Percentiles rank a stretch among this genome's conserved stretches.
Conservation (phyloP, 2,797 vertebrate species). For the Artibeus lituratus region DNA sequence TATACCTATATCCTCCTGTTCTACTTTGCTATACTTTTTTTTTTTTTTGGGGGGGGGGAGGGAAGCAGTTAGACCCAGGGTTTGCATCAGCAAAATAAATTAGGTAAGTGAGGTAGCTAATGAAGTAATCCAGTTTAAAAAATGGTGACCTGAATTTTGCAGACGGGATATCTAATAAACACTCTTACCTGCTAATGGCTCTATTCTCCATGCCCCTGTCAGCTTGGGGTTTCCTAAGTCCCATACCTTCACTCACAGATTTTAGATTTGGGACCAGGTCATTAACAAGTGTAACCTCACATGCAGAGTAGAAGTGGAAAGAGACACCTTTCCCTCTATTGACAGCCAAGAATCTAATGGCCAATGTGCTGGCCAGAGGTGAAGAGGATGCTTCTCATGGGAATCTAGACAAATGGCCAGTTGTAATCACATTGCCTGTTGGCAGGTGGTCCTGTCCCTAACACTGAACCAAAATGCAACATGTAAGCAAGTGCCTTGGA, state of each 20-base stretch:
- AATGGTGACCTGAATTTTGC: constrained; percentile 39
- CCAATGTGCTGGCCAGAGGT: neutral
- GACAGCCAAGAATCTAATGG: neutral
- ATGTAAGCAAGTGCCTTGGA: neutral
- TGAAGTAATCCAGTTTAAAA: constrained; percentile 26
- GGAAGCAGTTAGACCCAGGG: neutral
- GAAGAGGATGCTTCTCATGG: neutral
- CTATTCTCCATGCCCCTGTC: neutral
- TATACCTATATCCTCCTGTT: neutral
- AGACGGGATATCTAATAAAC: constrained; percentile 23
- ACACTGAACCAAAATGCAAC: neutral
- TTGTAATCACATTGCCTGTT: neutral
- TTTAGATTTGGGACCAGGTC: neutral
- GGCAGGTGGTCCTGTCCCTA: neutral
- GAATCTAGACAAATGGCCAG: neutral
- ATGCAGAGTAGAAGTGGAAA: neutral
- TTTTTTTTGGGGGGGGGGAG: neutral
- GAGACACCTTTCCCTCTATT: neutral
- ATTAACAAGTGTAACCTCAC: neutral
- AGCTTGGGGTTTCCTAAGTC: constrained; percentile 12
- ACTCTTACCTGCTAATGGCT: neutral
- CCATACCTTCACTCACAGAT: neutral
- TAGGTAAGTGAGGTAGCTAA: neutral
- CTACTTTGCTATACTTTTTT: constrained; percentile 7
- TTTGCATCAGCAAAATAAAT: constrained; percentile 15